These are phyloP conservation scores for Ciconia nigra DNA, from an alignment of 2,797 vertebrate genomes.

Conservation along the genomic window DNA sequence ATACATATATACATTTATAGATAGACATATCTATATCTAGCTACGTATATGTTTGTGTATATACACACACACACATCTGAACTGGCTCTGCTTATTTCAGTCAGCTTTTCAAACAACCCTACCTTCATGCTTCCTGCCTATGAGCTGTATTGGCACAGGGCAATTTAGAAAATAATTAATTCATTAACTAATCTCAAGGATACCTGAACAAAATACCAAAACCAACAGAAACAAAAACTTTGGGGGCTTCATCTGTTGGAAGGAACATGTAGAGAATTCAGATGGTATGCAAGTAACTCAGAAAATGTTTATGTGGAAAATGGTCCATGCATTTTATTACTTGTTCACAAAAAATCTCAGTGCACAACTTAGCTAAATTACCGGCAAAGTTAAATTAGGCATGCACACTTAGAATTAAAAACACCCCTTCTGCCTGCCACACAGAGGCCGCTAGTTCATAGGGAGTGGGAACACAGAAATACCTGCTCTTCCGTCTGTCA, in stretches of 20 bases:
- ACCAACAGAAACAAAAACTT: conserved; percentile 32
- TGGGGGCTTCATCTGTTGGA: background rate
- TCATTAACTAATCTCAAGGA: conserved; percentile 60
- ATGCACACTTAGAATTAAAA: conserved; percentile 42
- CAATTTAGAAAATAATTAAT: conserved; percentile 59
- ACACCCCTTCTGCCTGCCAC: background rate
- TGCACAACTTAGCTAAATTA: conserved; percentile 58
- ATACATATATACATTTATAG: background rate
- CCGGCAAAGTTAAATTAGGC: conserved; percentile 53
- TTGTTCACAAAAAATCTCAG: conserved; percentile 53
- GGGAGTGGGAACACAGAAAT: background rate
- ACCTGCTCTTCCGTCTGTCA: background rate
- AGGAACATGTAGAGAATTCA: conserved; percentile 20
- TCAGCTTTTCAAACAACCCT: background rate
- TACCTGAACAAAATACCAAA: conserved; percentile 39
- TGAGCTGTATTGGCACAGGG: background rate
- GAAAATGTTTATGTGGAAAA: conserved; percentile 61
- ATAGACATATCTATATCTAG: background rate
- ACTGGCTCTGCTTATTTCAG: background rate
- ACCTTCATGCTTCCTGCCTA: background rate
- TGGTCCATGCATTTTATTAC: conserved; percentile 60
- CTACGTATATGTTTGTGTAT: background rate
- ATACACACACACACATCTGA: background rate
- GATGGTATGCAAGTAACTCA: conserved; percentile 7
- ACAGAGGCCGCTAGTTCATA: background rate